Evolutionary conservation across 2,797 vertebrate genomes (phyloP).

Genomic region (Platalea minor): DNA sequence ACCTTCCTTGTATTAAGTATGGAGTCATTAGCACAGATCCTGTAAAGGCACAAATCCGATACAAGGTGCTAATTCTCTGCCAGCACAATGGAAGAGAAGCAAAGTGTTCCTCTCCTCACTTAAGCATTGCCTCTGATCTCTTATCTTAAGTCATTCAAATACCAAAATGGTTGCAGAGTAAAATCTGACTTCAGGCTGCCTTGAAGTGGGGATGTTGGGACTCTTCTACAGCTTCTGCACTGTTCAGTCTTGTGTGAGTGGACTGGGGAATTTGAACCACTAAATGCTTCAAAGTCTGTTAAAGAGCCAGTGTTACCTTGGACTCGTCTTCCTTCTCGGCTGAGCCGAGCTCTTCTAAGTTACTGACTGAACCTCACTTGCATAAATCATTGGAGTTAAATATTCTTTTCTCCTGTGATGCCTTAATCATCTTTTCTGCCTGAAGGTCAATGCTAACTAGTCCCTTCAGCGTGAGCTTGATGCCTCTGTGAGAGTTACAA

Average conservation of each 20-base stretch:
- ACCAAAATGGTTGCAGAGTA: not conserved
- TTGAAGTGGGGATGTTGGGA: not conserved
- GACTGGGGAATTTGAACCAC: not conserved
- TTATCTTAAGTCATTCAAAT: not conserved
- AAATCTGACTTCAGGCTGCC: not conserved
- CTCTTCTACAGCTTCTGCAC: not conserved
- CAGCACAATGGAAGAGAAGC: not conserved
- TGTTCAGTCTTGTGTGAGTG: not conserved
- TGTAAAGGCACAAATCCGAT: not conserved
- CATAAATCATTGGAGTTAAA: not conserved
- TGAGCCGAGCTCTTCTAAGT: not conserved
- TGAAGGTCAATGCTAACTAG: not conserved
- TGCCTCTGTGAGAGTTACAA: not conserved
- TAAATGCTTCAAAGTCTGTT: not conserved
- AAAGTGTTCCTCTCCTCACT: not conserved
- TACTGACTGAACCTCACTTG: not conserved
- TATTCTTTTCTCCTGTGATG: not conserved
- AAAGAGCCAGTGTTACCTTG: not conserved
- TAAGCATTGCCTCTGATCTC: not conserved
- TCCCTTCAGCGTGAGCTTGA: not conserved
- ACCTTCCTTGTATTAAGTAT: not conserved
- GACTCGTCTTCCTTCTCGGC: not conserved
- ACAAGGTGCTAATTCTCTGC: not conserved
- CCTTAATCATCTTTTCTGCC: constrained; percentile 1
- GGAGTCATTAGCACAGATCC: not conserved